A percentile compares a stretch with the other conserved stretches of the same genome.
Conservation (phyloP, 2,113 vertebrate genomes). For the Atherinomorus stipes region DNA sequence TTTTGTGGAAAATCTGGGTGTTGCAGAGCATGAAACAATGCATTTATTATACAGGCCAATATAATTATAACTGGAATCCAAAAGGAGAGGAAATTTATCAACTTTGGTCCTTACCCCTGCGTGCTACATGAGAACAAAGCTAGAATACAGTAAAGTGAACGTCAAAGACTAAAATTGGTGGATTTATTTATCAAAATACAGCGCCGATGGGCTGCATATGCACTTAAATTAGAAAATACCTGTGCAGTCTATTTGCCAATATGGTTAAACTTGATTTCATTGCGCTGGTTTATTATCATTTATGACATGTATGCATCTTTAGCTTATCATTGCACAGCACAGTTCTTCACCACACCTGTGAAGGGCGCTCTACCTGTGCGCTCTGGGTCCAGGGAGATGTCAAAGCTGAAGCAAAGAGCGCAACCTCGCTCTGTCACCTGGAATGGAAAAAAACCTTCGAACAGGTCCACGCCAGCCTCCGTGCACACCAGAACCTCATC, state of each 20-base stretch:
- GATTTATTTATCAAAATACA: constrained; percentile 2
- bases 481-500: constrained; percentile 92
- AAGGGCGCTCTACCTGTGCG: constrained; percentile 82
- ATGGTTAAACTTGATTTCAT: not conserved
- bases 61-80: constrained; percentile 8
- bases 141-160: not conserved
- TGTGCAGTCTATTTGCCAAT: not conserved
- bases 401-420: constrained; percentile 88
- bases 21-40: constrained; percentile 11
- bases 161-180: not conserved
- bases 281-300: not conserved
- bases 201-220: not conserved
- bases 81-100: constrained; percentile 6
- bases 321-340: not conserved
- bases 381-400: constrained; percentile 84
- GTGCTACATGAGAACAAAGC: not conserved
- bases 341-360: constrained; percentile 68
- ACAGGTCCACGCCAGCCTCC: constrained; percentile 94
- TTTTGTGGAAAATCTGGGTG: not conserved
- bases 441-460: constrained; percentile 96
- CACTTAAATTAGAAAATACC: not conserved
- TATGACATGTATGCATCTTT: not conserved
- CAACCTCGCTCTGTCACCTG: constrained; percentile 93
- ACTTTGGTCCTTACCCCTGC: not conserved
- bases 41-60: constrained; percentile 8